These are phyloP conservation scores for Rhingia rostrata DNA, from an alignment of 2,888 invertebrate genomes.

Conservation along the genomic window DNA sequence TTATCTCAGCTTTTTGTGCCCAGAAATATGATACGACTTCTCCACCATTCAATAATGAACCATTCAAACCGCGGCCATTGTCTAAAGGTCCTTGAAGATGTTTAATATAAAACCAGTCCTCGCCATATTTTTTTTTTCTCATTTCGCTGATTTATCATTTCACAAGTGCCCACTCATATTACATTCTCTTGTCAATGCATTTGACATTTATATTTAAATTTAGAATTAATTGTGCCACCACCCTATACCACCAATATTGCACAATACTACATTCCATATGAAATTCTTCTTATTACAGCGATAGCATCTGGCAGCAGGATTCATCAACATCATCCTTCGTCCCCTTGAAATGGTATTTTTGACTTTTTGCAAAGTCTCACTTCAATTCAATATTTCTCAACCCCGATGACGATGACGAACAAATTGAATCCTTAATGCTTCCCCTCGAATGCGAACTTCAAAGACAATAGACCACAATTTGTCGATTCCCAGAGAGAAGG, in stretches of 20 bases:
- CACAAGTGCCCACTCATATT: slow-evolving; percentile 42
- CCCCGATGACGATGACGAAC: slow-evolving; percentile 12
- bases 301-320: slow-evolving; percentile 26
- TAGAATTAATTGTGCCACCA: slow-evolving; percentile 31
- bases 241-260: too few species aligned
- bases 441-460: slow-evolving; percentile 68
- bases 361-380: slow-evolving; percentile 63
- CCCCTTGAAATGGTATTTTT: slow-evolving; percentile 25
- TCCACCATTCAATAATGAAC: too few species aligned
- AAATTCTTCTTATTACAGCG: slow-evolving; percentile 33
- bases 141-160: slow-evolving; percentile 44
- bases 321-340: slow-evolving; percentile 5
- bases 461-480: slow-evolving; percentile 74
- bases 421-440: slow-evolving; percentile 70
- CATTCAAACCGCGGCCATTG: slow-evolving; percentile 3
- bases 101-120: background rate
- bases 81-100: background rate
- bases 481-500: slow-evolving; percentile 57
- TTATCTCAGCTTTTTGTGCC: too few species aligned
- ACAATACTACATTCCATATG: background rate
- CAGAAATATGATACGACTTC: too few species aligned
- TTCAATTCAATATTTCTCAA: slow-evolving; percentile 34
- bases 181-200: slow-evolving; percentile 58
- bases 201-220: slow-evolving; percentile 71
- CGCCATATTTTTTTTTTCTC: slow-evolving; percentile 1